phyloP scores from a whole-genome alignment of 2,888 invertebrate species.

The Andrena camellia region DNA sequence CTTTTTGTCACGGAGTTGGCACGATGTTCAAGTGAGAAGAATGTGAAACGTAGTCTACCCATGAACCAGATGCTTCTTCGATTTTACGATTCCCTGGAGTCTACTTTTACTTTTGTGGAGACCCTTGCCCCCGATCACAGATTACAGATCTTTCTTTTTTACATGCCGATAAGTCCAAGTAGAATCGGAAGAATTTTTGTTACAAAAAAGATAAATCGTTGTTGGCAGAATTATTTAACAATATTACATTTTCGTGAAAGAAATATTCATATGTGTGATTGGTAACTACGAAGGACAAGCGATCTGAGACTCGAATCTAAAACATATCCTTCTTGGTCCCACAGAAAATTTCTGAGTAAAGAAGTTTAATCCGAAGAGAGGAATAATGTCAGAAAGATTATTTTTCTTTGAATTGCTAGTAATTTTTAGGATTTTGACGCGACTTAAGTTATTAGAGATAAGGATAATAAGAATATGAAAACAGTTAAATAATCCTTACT shows the following conservation, averaged over 20 bases:
- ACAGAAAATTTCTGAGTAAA: too few species aligned
- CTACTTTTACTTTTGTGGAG: slow-evolving; percentile 19
- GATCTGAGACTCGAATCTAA: neutral
- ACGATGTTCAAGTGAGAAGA: neutral
- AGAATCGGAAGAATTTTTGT: neutral
- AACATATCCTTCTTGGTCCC: neutral
- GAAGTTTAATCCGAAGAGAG: neutral
- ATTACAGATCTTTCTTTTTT: neutral
- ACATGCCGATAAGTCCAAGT: neutral
- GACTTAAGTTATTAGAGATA: too few species aligned
- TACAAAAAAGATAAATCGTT: neutral
- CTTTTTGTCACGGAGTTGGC: neutral
- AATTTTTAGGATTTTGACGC: too few species aligned
- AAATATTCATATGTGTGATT: too few species aligned
- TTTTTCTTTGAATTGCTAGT: too few species aligned
- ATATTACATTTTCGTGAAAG: too few species aligned
- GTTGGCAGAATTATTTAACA: neutral
- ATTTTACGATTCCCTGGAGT: slow-evolving; percentile 59
- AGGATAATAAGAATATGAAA: too few species aligned
- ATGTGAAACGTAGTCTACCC: neutral
- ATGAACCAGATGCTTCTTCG: slow-evolving; percentile 35
- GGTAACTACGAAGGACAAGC: neutral
- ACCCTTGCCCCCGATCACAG: neutral
- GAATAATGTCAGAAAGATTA: neutral
- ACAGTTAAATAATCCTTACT: too few species aligned